phyloP scores from a whole-genome alignment of 1,140 invertebrate species.

The Helicoverpa armigera region DNA sequence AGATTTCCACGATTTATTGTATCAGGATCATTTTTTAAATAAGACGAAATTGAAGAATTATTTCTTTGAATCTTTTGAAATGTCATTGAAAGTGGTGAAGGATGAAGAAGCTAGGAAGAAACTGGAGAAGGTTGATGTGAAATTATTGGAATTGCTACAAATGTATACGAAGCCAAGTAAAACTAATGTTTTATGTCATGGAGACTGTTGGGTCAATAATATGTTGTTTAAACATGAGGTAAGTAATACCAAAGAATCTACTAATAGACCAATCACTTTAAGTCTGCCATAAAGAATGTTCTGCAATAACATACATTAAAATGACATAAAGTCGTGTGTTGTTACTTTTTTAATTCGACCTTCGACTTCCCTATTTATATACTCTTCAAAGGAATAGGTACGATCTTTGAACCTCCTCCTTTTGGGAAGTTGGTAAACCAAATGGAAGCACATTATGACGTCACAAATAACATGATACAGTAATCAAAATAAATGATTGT shows the following conservation, averaged over 20 bases:
- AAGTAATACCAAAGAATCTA: slow-evolving; percentile 45
- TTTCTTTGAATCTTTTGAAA: slow-evolving; percentile 73
- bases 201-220: slow-evolving; percentile 82
- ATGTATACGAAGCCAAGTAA: slow-evolving; percentile 63
- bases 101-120: slow-evolving; percentile 66
- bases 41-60: slow-evolving; percentile 76
- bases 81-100: slow-evolving; percentile 68
- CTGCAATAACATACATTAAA: too few species aligned
- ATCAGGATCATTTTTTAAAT: slow-evolving; percentile 70
- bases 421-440: too few species aligned
- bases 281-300: not conserved
- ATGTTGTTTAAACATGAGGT: slow-evolving; percentile 75
- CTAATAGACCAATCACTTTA: not conserved
- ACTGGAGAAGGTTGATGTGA: slow-evolving; percentile 60
- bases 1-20: slow-evolving; percentile 72
- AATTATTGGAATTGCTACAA: slow-evolving; percentile 70
- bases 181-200: slow-evolving; percentile 78
- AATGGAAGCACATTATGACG: too few species aligned
- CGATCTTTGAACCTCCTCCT: too few species aligned
- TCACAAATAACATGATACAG: too few species aligned
- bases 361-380: too few species aligned
- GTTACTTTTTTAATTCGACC: too few species aligned
- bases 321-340: too few species aligned
- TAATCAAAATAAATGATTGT: too few species aligned
- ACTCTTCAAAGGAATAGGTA: too few species aligned